Conservation (phyloP, 1,140 invertebrate genomes). For the Cydia strobilella region DNA sequence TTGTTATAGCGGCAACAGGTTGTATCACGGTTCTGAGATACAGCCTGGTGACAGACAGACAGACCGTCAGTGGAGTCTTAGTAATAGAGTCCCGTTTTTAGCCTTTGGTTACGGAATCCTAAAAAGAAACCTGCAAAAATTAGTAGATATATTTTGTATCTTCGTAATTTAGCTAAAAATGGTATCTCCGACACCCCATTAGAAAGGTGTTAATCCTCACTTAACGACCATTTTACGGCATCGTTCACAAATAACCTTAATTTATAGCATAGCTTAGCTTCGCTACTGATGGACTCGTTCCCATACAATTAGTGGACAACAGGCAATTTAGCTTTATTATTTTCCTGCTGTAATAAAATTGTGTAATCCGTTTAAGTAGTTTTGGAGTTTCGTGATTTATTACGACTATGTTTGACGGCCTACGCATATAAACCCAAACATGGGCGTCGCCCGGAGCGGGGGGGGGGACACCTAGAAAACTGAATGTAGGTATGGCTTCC, state of each 20-base stretch:
- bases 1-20: too few species aligned
- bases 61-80: too few species aligned
- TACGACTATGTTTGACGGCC: not conserved
- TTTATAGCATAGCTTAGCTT: slow-evolving; percentile 61
- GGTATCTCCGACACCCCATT: slow-evolving; percentile 23
- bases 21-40: too few species aligned
- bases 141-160: not conserved
- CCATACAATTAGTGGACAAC: slow-evolving; percentile 21
- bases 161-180: not conserved
- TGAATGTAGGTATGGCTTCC: too few species aligned
- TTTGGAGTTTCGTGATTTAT: slow-evolving; percentile 4
- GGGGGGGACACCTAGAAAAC: too few species aligned
- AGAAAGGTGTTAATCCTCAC: slow-evolving; percentile 60
- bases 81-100: too few species aligned
- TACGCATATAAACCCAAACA: not conserved
- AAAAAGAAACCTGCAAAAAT: too few species aligned
- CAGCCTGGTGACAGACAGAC: too few species aligned
- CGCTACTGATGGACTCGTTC: slow-evolving; percentile 56
- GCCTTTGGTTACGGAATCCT: too few species aligned
- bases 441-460: too few species aligned
- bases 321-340: slow-evolving; percentile 35
- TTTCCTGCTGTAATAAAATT: slow-evolving; percentile 29
- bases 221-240: slow-evolving; percentile 72
- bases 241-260: slow-evolving; percentile 58
- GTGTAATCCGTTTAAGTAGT: slow-evolving; percentile 7